Conservation (phyloP, 1,140 invertebrate species). For the Pseudobourletiella spinata region DNA sequence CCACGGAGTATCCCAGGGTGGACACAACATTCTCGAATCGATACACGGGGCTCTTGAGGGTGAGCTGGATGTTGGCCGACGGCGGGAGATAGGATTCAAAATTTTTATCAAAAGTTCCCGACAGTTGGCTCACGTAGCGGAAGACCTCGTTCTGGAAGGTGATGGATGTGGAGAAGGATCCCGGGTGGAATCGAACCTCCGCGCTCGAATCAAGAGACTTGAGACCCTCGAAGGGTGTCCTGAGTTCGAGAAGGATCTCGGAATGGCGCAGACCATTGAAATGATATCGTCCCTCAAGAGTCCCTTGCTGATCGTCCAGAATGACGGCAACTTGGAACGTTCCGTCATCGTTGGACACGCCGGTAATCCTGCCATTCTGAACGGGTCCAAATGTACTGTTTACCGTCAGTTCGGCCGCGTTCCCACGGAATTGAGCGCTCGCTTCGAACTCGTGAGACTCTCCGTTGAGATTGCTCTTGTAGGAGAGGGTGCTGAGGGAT, state of each 20-base stretch:
- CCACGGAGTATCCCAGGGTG: not conserved
- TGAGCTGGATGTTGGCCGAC: slow-evolving; percentile 9
- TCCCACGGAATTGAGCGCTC: no score
- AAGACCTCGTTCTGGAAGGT: slow-evolving; percentile 33
- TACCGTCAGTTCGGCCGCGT: no score
- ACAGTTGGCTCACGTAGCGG: slow-evolving; percentile 26
- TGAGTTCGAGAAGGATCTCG: slow-evolving; percentile 20
- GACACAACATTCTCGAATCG: slow-evolving; percentile 21
- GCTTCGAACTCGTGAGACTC: no score
- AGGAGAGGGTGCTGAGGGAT: not conserved
- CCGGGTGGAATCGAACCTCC: not conserved
- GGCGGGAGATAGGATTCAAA: not conserved
- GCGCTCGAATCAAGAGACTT: slow-evolving; percentile 20
- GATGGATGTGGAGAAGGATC: slow-evolving; percentile 16
- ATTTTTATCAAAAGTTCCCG: slow-evolving; percentile 11
- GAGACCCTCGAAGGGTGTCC: slow-evolving; percentile 36
- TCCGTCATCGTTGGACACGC: not conserved
- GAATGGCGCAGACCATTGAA: slow-evolving; percentile 7
- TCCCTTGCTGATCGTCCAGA: slow-evolving; percentile 8
- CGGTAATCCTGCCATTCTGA: no score
- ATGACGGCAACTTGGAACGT: slow-evolving; percentile 11
- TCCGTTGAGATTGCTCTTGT: not conserved
- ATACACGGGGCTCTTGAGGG: slow-evolving; percentile 29
- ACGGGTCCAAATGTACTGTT: no score
- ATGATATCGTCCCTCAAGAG: slow-evolving; percentile 6